Evolutionary conservation across 2,888 invertebrate genomes (phyloP).

Genomic region (Drosophila austrosaltans): DNA sequence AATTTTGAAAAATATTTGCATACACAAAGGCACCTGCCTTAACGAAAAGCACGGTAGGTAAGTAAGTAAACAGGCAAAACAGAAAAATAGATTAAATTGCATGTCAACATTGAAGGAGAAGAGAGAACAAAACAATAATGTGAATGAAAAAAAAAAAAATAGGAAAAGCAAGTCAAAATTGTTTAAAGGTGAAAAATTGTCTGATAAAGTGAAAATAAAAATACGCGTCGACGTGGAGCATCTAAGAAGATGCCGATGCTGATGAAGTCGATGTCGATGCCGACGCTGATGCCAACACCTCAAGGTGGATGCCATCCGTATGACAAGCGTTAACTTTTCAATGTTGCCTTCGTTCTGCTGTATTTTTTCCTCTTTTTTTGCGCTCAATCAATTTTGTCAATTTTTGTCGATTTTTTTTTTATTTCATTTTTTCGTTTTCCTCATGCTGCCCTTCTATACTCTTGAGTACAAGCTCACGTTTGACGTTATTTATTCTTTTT

Average conservation of each 20-base stretch:
- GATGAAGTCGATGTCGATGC: background rate
- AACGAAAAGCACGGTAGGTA: conserved; percentile 11
- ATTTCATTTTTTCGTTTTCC: conserved; percentile 18
- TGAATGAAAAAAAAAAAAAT: conserved; percentile 6
- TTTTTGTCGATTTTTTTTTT: conserved; percentile 44
- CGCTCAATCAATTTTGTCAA: conserved; percentile 75
- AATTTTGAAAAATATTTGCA: conserved; percentile 29
- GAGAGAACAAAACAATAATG: conserved; percentile 26
- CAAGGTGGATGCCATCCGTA: conserved; percentile 29
- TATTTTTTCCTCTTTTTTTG: conserved; percentile 41
- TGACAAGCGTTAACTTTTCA: conserved; percentile 65
- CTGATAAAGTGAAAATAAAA: conserved; percentile 49
- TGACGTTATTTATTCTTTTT: conserved; percentile 58
- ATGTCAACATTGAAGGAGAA: conserved; percentile 40
- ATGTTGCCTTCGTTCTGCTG: conserved; percentile 41
- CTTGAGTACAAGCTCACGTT: conserved; percentile 51
- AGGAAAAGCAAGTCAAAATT: conserved; percentile 49
- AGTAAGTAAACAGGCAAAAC: conserved; percentile 27
- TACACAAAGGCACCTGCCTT: background rate
- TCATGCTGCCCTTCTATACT: conserved; percentile 15
- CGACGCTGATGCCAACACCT: background rate
- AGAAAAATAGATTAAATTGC: conserved; percentile 57
- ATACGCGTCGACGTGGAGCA: conserved; percentile 30
- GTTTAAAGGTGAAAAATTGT: conserved; percentile 66
- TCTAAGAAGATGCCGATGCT: background rate